phyloP scores from a whole-genome alignment of 1,140 invertebrate genomes.

The Drosophila dunni region DNA sequence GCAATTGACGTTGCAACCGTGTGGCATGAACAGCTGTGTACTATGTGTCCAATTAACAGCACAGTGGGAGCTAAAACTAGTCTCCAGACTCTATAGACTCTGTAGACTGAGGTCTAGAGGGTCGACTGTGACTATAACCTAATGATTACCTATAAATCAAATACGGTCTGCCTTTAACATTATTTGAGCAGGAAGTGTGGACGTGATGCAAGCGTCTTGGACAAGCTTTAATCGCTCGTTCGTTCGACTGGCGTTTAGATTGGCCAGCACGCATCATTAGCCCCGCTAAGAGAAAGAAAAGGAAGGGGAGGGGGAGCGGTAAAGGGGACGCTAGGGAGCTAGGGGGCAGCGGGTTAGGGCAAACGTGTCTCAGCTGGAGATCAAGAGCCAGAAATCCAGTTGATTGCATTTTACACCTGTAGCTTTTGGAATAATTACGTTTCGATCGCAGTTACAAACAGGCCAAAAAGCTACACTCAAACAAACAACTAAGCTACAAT shows the following conservation, averaged over 20 bases:
- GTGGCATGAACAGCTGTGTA: conserved; percentile 62
- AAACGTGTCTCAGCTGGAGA: conserved; percentile 58
- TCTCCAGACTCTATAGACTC: not conserved
- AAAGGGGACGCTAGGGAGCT: not conserved
- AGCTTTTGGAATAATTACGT: conserved; percentile 68
- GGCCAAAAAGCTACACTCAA: not conserved
- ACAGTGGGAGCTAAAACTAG: conserved; percentile 58
- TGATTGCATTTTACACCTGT: conserved; percentile 82
- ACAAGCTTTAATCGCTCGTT: conserved; percentile 72
- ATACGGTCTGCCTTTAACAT: conserved; percentile 74
- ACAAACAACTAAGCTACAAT: no score
- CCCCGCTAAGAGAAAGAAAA: conserved; percentile 22
- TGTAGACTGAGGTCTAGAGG: conserved; percentile 34
- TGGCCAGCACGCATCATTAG: conserved; percentile 67
- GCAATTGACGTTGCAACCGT: conserved; percentile 5
- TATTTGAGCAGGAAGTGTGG: conserved; percentile 82
- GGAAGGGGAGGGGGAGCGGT: no score
- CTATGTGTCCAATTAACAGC: conserved; percentile 76
- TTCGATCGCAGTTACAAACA: conserved; percentile 6
- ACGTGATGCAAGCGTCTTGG: conserved; percentile 71
- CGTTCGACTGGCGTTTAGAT: conserved; percentile 49
- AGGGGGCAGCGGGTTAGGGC: conserved; percentile 1
- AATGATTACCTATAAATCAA: conserved; percentile 82
- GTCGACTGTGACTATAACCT: conserved; percentile 67
- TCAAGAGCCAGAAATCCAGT: conserved; percentile 28